Evolutionary conservation across 2,113 vertebrate species (phyloP), one percentile per base, ranked within the genome.

Genomic region (Oplegnathus fasciatus): DNA sequence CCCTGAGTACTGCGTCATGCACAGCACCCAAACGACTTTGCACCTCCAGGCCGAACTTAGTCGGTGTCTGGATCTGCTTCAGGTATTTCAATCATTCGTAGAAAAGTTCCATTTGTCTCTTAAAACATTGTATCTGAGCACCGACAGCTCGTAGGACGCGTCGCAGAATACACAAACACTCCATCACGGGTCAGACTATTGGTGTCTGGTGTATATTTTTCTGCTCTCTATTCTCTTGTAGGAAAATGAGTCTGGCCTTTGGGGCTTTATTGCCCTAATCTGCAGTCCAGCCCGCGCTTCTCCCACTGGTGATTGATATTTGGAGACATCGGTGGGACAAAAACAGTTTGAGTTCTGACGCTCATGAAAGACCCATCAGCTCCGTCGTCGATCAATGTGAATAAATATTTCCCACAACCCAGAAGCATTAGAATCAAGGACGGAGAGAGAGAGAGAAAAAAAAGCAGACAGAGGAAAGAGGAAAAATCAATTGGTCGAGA

Each of bases 391-490:
- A 95, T 95, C 94, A 93, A 96, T 95, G 91, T 86, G 91, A 95
- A 95, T 94, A 94, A 94, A 95, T 94, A 95, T 95, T 96, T 95
- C 94, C 95, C 95, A 95, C 94, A 95, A 93, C 89, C 91, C 88
- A 91, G 90, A 93, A 93, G 92, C 86, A 89, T 92, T 88, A 89
- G 90, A 93, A 93, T 92, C 87, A 91, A 92, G 89, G 84, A 64
- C 50, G 20, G 64, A 30, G 66, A 22, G 4, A 32, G 26, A 2
- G 14, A 4, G 5, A 9, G 2, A 22, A 58, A 81, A 83, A 76
- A 73, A 55, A 74, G 89, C 69, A 91, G 86, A 88, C 57, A 75
- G 72, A 86, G 70, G 82, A 88, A 86, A 84, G 80, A 73, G 81
- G 72, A 78, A 90, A 91, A 94, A 91, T 92, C 91, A 89, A 92